A percentile compares a stretch with the other conserved stretches of the same genome.
Conservation (phyloP, 2,888 invertebrate genomes). For the Sinopyrophorus schimmeli region DNA sequence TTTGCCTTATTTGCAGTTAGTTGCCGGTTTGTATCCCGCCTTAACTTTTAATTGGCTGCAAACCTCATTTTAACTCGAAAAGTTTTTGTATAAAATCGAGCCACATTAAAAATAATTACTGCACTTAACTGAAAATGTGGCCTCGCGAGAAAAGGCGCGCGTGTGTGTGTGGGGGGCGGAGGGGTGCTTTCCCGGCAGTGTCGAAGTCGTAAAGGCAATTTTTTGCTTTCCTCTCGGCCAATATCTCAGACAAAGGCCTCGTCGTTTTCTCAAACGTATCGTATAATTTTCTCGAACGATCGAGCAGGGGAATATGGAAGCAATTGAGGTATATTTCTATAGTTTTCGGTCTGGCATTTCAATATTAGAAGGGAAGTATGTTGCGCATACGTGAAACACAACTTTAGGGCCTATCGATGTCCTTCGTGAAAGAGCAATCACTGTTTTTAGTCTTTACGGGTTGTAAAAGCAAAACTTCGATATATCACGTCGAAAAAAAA, state of each 20-base stretch:
- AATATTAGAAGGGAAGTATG: constrained; percentile 13
- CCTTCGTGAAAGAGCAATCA: constrained; percentile 17
- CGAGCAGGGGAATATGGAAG: constrained; percentile 7
- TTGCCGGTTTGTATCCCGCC: constrained; percentile 33
- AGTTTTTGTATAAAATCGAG: constrained; percentile 23
- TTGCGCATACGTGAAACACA: too few species aligned
- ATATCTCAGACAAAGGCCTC: constrained; percentile 16
- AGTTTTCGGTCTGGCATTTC: constrained; percentile 14
- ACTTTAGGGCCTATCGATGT: too few species aligned
- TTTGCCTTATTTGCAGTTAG: constrained; percentile 23
- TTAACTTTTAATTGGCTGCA: constrained; percentile 40
- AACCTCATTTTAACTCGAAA: constrained; percentile 28
- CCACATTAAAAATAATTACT: constrained; percentile 31
- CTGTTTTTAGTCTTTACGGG: constrained; percentile 24
- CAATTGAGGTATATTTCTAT: constrained; percentile 16
- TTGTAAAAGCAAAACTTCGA: constrained; percentile 20
- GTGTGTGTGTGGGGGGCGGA: too few species aligned
- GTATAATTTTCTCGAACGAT: constrained; percentile 19
- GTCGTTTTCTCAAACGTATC: constrained; percentile 16
- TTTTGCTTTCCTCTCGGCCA: constrained; percentile 15
- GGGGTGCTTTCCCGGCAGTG: too few species aligned
- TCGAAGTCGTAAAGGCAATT: constrained; percentile 21
- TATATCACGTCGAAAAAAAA: constrained; percentile 21
- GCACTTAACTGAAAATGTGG: constrained; percentile 19
- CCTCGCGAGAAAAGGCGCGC: constrained; percentile 18